A percentile compares a stretch with the other conserved stretches of the same genome.
Conservation (phyloP, 1,140 invertebrate species). For the Drosophila suzukii region DNA sequence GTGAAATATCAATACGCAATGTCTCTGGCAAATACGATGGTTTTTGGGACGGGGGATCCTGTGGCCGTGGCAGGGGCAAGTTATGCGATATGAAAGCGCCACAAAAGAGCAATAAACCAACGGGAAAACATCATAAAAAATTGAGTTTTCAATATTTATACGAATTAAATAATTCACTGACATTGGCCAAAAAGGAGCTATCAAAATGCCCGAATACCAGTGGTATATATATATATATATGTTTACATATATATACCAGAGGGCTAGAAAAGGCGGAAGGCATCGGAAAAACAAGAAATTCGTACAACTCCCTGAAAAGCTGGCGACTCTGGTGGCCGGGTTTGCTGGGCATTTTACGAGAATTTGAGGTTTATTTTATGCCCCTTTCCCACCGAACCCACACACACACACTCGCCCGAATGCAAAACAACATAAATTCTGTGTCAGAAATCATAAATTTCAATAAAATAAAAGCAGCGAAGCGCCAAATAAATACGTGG, state of each 20-base stretch:
- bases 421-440: conserved; percentile 81
- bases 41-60: background rate
- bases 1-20: conserved; percentile 50
- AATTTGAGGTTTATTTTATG: conserved; percentile 81
- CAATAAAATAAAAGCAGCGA: conserved; percentile 74
- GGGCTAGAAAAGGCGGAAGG: conserved; percentile 28
- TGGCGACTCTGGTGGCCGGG: conserved; percentile 13
- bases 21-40: background rate
- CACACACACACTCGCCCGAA: conserved; percentile 13
- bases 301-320: background rate
- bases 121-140: conserved; percentile 79
- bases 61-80: conserved; percentile 22
- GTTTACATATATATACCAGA: background rate
- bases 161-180: conserved; percentile 80
- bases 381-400: conserved; percentile 30
- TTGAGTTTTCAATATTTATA: conserved; percentile 80
- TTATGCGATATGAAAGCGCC: conserved; percentile 65
- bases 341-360: conserved; percentile 67
- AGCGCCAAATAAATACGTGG: conserved; percentile 70
- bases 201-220: conserved; percentile 3
- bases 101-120: conserved; percentile 78
- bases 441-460: conserved; percentile 81
- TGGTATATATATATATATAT: background rate
- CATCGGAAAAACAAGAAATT: conserved; percentile 13
- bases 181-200: conserved; percentile 30